A percentile compares a stretch with the other conserved stretches of the same genome.
Evolutionary conservation across 2,888 invertebrate species (phyloP).

Genomic region (Phoronis australis): DNA sequence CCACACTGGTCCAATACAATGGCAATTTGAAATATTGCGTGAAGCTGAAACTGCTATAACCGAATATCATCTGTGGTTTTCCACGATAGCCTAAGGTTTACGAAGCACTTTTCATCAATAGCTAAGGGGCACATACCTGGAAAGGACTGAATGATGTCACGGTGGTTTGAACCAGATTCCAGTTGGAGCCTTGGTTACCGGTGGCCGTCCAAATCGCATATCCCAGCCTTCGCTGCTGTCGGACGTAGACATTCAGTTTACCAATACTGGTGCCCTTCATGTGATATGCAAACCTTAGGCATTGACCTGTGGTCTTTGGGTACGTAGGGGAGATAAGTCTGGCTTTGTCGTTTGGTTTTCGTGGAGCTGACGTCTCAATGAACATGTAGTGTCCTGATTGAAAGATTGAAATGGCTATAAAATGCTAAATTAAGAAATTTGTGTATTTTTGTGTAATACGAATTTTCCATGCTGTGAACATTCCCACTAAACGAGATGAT

Average conservation of each 20-base stretch:
- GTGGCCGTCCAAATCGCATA: constrained; percentile 22
- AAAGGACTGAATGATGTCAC: constrained; percentile 18
- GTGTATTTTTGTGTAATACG: too few species aligned
- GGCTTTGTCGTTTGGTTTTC: constrained; percentile 28
- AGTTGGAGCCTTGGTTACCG: constrained; percentile 37
- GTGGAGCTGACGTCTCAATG: constrained; percentile 31
- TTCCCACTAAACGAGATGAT: too few species aligned
- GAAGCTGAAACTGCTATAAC: too few species aligned
- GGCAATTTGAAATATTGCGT: too few species aligned
- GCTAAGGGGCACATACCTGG: too few species aligned
- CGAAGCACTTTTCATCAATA: too few species aligned
- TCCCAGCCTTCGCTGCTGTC: constrained; percentile 11
- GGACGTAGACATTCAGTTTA: constrained; percentile 29
- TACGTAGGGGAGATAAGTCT: constrained; percentile 27
- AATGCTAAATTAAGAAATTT: too few species aligned
- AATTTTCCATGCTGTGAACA: too few species aligned
- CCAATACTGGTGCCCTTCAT: constrained; percentile 45
- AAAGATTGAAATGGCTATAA: too few species aligned
- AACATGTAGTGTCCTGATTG: constrained; percentile 48
- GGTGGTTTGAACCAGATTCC: constrained; percentile 32
- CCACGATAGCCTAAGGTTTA: too few species aligned
- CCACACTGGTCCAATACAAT: constrained; percentile 10
- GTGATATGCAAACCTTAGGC: constrained; percentile 45
- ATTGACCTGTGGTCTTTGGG: constrained; percentile 20
- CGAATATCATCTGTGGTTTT: too few species aligned